A percentile compares a stretch with the other conserved stretches of the same genome.
Evolutionary conservation across 2,113 vertebrate species (phyloP).

Genomic region (Sylvia atricapilla): DNA sequence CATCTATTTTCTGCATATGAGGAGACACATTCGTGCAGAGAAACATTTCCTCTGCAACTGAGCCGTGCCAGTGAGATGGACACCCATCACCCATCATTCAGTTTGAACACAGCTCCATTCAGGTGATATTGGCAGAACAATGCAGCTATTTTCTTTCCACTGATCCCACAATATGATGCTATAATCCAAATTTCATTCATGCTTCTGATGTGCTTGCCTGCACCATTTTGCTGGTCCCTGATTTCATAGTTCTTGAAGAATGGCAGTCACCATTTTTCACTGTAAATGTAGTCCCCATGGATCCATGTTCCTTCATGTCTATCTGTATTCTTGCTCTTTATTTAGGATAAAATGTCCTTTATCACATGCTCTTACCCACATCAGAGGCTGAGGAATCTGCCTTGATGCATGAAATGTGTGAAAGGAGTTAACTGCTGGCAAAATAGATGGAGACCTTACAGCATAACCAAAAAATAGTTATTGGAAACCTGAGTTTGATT

Average conservation of each 20-base stretch:
- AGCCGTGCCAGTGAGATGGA: fast-evolving
- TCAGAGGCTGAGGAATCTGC: neutral
- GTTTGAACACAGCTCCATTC: neutral
- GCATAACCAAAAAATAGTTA: neutral
- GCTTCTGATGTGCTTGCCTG: neutral
- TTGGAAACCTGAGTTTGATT: neutral
- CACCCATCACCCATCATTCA: fast-evolving
- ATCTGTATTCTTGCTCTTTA: neutral
- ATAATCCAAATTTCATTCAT: neutral
- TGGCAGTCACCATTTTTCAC: neutral
- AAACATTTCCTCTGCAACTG: neutral
- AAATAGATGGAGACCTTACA: neutral
- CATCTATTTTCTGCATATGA: neutral
- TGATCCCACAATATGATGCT: neutral
- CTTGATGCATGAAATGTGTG: neutral
- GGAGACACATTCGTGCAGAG: neutral
- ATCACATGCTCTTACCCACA: neutral
- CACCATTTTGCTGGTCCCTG: neutral
- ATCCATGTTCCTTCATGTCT: neutral
- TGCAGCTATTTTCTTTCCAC: neutral
- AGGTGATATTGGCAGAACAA: neutral
- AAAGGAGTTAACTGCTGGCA: neutral
- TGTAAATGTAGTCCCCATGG: fast-evolving
- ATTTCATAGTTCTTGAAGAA: neutral
- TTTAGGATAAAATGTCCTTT: neutral